Percentiles rank a stretch among this genome's conserved stretches.
phyloP scores from a whole-genome alignment of 2,113 vertebrate species.

The Camelus dromedarius region DNA sequence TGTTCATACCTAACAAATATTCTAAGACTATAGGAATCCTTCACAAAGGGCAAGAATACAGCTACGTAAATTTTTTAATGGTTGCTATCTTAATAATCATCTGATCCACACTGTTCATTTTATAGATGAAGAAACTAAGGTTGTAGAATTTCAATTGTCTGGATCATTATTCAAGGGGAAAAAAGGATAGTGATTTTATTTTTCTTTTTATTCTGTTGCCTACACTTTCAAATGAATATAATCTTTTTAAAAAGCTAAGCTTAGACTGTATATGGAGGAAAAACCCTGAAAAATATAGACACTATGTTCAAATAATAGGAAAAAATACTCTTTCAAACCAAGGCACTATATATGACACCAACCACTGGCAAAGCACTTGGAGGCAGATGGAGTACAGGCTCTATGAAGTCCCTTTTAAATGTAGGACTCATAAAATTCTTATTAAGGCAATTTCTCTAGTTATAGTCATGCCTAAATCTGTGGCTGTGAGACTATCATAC shows the following conservation, averaged over 20 bases:
- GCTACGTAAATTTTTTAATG: neutral
- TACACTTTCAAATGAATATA: conserved; percentile 1
- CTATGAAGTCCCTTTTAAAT: neutral
- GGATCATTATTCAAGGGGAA: neutral
- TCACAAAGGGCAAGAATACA: neutral
- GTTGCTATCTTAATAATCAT: neutral
- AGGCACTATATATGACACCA: neutral
- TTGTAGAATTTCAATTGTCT: neutral
- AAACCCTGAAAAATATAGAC: neutral
- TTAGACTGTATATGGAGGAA: neutral
- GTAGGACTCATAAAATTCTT: neutral
- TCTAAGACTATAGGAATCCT: neutral
- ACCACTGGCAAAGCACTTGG: neutral
- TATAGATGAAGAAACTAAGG: neutral
- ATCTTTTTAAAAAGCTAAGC: conserved; percentile 22
- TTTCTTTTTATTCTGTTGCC: neutral
- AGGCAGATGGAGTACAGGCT: neutral
- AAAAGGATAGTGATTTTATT: neutral
- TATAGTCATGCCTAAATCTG: neutral
- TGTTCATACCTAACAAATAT: neutral
- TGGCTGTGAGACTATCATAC: neutral
- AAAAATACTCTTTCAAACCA: neutral
- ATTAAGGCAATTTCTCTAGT: conserved; percentile 15
- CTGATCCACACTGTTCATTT: neutral
- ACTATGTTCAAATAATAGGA: neutral